Base-by-base conservation (phyloP, 2,113 vertebrate species). In the Lates calcarifer region DNA sequence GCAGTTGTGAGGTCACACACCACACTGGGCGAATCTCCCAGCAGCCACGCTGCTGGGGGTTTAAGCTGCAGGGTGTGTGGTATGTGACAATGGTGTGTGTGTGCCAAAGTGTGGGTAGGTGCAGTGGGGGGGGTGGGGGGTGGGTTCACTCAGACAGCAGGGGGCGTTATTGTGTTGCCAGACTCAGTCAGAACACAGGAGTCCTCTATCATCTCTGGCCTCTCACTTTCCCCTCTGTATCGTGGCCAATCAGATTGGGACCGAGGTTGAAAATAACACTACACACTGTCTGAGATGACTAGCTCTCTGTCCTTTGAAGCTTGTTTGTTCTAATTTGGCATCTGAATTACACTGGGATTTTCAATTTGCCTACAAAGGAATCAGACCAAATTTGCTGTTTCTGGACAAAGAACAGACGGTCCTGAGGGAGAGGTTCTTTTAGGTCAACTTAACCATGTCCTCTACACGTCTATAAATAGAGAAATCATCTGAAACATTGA, bases 91-190 rank as follows among this genome's bases (percentile, higher is more conserved):
- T 57, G 18, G 35, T 47, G n/a, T 43, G 33, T 65, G 68, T 24
- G 39, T 55, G 14, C 12, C 20, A 22, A 45, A 20, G 37, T 49
- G 26, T 35, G 28, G 39, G 77, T 22, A 8, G 31, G 29, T 18
- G 66, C n/a, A 17, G 2, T 4, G 29, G 57, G 2, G 58, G 12
- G 45, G 49, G 29, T 63, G 58, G 47, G 58, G 77, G 72, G 75
- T 17, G 6, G 10, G 61, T 77, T 28, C 5, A 35, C 41, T 39
- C 62, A 58, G 72, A 47, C 94, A 92, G 90, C 89, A 94, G 94
- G 91, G 91, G 94, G 93, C 91, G 87, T 81, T 83, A 76, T 87
- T 92, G 90, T 84, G 76, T 91, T 87, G 76, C 69, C 77, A 77
- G 81, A 82, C 43, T 77, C 28, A 81, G 78, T 64, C 22, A 82